Conservation (phyloP, 2,888 invertebrate species). For the Stictocephala bisonia region DNA sequence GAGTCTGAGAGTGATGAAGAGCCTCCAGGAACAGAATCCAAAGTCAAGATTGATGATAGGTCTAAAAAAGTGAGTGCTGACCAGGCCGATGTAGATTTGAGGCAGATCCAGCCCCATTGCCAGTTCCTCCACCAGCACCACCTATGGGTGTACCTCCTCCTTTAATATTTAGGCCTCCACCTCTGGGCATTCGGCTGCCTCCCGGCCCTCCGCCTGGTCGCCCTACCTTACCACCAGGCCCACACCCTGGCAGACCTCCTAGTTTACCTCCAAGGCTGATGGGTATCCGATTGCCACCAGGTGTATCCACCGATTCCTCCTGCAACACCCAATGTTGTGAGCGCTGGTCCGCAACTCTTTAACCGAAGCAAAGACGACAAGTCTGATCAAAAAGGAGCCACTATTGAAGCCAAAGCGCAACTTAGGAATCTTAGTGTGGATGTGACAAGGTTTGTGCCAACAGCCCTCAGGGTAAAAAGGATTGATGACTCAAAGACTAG, state of each 20-base stretch:
- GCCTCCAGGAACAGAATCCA: conserved; percentile 48
- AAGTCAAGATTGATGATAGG: too few relatives aligned
- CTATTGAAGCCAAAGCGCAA: conserved; percentile 97
- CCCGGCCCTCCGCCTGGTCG: conserved; percentile 74
- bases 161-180: conserved; percentile 72
- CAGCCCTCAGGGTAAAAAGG: conserved; percentile 90
- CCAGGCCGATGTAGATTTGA: conserved; percentile 66
- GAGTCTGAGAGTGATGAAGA: conserved; percentile 62
- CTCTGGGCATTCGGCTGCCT: conserved; percentile 73
- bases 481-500: conserved; percentile 69
- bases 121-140: conserved; percentile 62
- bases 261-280: conserved; percentile 67
- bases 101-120: conserved; percentile 40
- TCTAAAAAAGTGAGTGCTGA: too few relatives aligned
- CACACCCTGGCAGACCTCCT: conserved; percentile 67
- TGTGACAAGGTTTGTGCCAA: conserved; percentile 95
- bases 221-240: conserved; percentile 68
- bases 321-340: conserved; percentile 76
- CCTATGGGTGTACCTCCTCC: conserved; percentile 62
- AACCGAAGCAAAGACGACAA: conserved; percentile 74
- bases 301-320: conserved; percentile 60
- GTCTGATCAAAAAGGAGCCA: conserved; percentile 70
- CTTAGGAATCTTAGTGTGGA: conserved; percentile 92
- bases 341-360: conserved; percentile 85
- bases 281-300: conserved; percentile 75